Conservation (phyloP, 2,797 vertebrate species). For the Centroberyx gerrardi region DNA sequence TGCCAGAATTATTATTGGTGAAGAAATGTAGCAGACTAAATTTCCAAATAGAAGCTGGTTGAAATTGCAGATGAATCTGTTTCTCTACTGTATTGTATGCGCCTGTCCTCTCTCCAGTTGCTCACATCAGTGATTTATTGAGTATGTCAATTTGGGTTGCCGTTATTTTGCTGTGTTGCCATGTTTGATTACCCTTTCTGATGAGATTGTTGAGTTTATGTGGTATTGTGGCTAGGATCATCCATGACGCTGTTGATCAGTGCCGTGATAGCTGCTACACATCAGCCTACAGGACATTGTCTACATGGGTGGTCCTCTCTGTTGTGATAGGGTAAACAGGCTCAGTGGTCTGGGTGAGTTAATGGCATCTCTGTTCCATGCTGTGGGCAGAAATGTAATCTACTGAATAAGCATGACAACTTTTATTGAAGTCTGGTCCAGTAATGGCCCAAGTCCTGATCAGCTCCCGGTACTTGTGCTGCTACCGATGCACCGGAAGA, state of each 20-base stretch:
- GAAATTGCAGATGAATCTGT: neutral
- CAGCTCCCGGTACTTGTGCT: constrained; percentile 79
- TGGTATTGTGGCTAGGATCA: too few relatives aligned
- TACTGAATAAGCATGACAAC: neutral
- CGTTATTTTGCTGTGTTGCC: neutral
- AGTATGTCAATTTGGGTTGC: neutral
- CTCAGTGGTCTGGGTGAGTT: constrained; percentile 2
- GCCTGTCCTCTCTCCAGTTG: neutral
- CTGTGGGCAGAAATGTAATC: constrained; percentile 39
- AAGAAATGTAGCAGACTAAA: too few relatives aligned
- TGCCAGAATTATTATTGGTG: too few relatives aligned
- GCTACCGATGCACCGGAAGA: constrained; percentile 79
- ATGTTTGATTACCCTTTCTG: constrained; percentile 1
- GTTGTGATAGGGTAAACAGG: too few relatives aligned
- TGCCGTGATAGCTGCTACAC: too few relatives aligned
- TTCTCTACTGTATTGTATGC: neutral
- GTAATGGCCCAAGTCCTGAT: constrained; percentile 82
- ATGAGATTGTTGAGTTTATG: constrained; percentile 11
- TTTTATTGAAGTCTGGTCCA: constrained; percentile 82
- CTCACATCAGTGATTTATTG: neutral
- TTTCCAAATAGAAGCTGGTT: neutral
- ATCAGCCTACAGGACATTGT: too few relatives aligned
- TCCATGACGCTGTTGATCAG: too few relatives aligned
- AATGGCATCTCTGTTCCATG: constrained; percentile 5
- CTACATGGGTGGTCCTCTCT: neutral